Conservation (phyloP, 2,797 vertebrate genomes). For the Benthosema pterotum region DNA sequence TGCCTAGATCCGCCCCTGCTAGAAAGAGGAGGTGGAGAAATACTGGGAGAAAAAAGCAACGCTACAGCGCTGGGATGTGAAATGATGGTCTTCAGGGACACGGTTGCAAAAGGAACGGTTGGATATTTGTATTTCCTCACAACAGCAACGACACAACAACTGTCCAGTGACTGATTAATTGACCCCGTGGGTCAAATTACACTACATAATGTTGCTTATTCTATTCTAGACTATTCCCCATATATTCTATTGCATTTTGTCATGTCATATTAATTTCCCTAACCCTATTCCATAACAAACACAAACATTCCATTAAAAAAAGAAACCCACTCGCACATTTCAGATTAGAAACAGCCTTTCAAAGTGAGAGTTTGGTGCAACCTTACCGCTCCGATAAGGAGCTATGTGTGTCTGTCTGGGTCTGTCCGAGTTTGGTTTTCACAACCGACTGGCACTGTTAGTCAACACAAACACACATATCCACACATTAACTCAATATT, state of each 20-base stretch:
- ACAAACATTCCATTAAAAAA: no score
- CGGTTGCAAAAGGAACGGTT: constrained; percentile 72
- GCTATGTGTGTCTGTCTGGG: no score
- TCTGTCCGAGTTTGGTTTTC: no score
- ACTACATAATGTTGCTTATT: constrained; percentile 1
- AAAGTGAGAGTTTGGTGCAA: no score
- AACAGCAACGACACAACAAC: constrained; percentile 13
- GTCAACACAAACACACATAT: no score
- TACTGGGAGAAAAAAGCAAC: constrained; percentile 18
- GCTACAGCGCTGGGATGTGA: constrained; percentile 61
- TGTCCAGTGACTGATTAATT: constrained; percentile 33
- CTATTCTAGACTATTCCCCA: neutral
- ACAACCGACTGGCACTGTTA: no score
- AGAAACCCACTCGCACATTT: no score
- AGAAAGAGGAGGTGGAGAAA: constrained; percentile 24
- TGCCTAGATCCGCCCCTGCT: constrained; percentile 3
- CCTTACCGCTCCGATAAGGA: no score
- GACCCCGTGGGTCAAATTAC: constrained; percentile 25
- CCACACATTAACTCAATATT: no score
- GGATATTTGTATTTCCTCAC: constrained; percentile 71
- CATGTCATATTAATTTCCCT: no score
- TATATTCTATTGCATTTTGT: neutral
- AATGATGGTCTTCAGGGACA: constrained; percentile 69
- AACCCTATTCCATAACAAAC: no score
- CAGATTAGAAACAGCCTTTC: no score